These are phyloP conservation scores for Montipora sp. DNA, from an alignment of 64 coral and sea anemone species.

Conservation along the genomic window DNA sequence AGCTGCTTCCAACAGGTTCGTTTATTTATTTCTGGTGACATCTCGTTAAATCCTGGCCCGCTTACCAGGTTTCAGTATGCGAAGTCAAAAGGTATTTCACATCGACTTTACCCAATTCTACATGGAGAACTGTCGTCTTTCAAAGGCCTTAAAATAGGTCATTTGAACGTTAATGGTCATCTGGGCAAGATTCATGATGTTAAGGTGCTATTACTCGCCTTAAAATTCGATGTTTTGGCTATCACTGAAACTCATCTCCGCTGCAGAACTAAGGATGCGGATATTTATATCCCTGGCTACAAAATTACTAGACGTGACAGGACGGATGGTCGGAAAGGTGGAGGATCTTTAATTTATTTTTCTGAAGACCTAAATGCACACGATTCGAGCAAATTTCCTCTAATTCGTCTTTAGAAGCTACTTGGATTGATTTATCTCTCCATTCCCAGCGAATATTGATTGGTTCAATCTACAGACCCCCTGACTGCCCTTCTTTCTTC, in stretches of 20 bases:
- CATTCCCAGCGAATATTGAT: background rate
- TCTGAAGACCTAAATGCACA: background rate
- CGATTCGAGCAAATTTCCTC: background rate
- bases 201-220: background rate
- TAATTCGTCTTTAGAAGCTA: background rate
- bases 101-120: background rate
- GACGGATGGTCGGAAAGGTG: background rate
- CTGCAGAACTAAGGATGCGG: background rate
- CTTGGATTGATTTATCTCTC: background rate
- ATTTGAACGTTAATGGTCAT: background rate
- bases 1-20: background rate
- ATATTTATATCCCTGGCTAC: background rate
- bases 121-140: background rate
- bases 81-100: background rate
- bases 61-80: background rate
- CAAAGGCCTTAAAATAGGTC: background rate
- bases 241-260: background rate
- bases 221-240: background rate
- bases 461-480: background rate
- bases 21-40: conserved; percentile 1
- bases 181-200: background rate
- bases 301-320: background rate
- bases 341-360: background rate
- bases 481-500: background rate
- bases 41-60: background rate